Evolutionary conservation across 1,140 invertebrate species (phyloP), one percentile per base, ranked within the genome.

Genomic region (Caenorhabditis remanei): DNA sequence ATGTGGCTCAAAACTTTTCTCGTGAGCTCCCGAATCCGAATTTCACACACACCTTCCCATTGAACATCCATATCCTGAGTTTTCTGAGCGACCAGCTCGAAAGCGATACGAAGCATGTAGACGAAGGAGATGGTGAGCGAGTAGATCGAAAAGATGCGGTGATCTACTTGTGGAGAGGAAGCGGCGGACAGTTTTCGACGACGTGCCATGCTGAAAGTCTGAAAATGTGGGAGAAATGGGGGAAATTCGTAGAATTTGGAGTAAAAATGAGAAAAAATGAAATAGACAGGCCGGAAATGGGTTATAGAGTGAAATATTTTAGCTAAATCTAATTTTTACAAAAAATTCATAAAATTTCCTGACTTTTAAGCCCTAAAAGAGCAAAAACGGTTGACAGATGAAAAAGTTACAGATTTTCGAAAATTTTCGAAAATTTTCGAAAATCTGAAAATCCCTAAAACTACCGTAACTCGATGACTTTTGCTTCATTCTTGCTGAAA

Each of bases 61-160:
- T 79, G 71, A 50, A 79, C 24, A 50, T 79, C 71, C 21, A 19
- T 50, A 4, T 79, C 71, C 71, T 50, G 19, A 50, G 46, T 50
- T 50, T 48, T 50, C 46, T 21, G 16, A 0, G 71, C 71, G n/a
- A 79, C 71, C 19, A 79, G n/a, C n/a, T 79, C 71, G 24, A 79
- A 79, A 53, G 46, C 71, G 19, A 79, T 79, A 5, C 71, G 71
- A 1, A 79, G 71, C 71, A 79, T 79, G 71, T 50, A 79, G n/a
- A 79, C 71, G 24, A 79, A 79, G 24, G 71, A 79, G 9, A 79
- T 79, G 13, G 71, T 79, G 2, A 79, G n/a, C 0, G 71, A 79
- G n/a, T 79, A 79, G 11, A 79, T 13, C 11, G 71, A 79, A 11
- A 79, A 79, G 40, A 79, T 50, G 21, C 71, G 43, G n/a, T 79